Evolutionary conservation across 37 sponge, comb jelly and placozoan genomes (phyloP).

Genomic region (Chondrosia reniformis): DNA sequence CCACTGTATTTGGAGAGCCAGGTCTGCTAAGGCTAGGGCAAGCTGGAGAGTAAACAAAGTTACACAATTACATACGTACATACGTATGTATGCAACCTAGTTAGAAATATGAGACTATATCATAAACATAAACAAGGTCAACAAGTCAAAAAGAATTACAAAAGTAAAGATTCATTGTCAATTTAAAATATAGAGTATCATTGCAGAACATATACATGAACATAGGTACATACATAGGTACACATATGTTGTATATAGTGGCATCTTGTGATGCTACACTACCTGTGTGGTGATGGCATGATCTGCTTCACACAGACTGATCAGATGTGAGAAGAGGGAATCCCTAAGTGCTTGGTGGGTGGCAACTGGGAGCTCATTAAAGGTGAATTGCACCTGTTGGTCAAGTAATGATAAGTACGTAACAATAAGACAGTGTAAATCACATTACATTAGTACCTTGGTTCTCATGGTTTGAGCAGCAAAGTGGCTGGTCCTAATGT

Average conservation of each 20-base stretch:
- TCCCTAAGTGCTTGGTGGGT: conserved; percentile 75
- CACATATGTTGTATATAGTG: no score
- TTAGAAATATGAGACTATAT: no score
- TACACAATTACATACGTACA: conserved; percentile 1
- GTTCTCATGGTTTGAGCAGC: conserved; percentile 92
- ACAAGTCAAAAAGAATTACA: no score
- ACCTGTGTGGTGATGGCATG: conserved; percentile 49
- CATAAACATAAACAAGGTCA: no score
- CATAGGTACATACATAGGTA: no score
- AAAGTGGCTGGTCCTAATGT: conserved; percentile 64
- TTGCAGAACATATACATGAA: no score
- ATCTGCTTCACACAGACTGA: conserved; percentile 29
- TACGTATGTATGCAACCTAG: not conserved
- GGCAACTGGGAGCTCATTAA: conserved; percentile 64
- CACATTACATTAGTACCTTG: conserved; percentile 40
- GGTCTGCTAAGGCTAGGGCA: conserved; percentile 83
- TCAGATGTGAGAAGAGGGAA: conserved; percentile 65
- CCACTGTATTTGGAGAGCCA: conserved; percentile 82
- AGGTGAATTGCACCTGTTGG: conserved; percentile 33
- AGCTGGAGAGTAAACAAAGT: conserved; percentile 37
- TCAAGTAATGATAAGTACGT: no score
- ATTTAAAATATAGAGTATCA: no score
- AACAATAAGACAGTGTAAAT: no score
- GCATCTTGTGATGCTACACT: not conserved
- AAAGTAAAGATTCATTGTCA: no score